These are phyloP conservation scores for Sorex maritimensis DNA, from an alignment of 2,797 vertebrate species.

Conservation along the genomic window DNA sequence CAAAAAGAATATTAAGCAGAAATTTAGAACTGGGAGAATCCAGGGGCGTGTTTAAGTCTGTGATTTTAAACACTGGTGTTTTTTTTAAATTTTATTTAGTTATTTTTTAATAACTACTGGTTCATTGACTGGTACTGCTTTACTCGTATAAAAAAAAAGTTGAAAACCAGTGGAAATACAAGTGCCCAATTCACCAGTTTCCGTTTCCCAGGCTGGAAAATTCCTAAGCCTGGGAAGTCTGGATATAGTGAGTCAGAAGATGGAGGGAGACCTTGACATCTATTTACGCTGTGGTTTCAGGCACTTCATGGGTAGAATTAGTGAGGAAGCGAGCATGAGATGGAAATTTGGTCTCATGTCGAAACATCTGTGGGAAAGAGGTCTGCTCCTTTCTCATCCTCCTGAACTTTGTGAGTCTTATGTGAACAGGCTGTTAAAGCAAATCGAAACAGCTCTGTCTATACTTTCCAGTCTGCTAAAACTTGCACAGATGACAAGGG, in stretches of 20 bases:
- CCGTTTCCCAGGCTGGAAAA: not conserved
- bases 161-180: not conserved
- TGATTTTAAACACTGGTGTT: not conserved
- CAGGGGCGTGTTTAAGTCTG: not conserved
- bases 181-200: not conserved
- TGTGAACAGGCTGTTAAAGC: not conserved
- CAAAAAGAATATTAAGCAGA: slow-evolving; percentile 9
- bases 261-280: not conserved
- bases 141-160: not conserved
- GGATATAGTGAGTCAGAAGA: not conserved
- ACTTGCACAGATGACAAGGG: not conserved
- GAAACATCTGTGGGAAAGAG: slow-evolving; percentile 9
- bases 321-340: not conserved
- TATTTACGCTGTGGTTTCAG: not conserved
- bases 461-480: not conserved
- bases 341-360: not conserved
- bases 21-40: slow-evolving; percentile 12
- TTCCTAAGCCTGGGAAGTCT: not conserved
- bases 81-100: no score
- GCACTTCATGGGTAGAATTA: not conserved
- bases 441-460: not conserved
- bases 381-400: not conserved
- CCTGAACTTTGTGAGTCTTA: not conserved
- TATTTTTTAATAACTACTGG: no score
- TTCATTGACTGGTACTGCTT: no score